Evolutionary conservation across 2,113 vertebrate genomes (phyloP).

Genomic region (Anthoscopus minutus): DNA sequence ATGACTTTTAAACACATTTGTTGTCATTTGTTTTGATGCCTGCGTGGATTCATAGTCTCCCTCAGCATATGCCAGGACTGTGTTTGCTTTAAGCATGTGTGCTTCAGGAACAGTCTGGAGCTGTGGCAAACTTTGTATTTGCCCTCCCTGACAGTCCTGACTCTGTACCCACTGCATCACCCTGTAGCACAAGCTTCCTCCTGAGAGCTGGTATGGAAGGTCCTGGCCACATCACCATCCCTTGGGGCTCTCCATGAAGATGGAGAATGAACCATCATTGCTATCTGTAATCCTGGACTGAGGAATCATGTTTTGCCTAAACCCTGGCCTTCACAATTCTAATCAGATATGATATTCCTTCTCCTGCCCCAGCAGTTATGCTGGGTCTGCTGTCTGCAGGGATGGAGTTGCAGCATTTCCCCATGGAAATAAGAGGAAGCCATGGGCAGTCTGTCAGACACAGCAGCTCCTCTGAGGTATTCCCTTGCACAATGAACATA

Average conservation of each 20-base stretch:
- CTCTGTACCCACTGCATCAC: background rate
- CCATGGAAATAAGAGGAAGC: background rate
- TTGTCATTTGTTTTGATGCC: background rate
- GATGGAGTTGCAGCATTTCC: background rate
- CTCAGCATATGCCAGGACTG: background rate
- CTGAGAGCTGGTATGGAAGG: background rate
- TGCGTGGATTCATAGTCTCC: background rate
- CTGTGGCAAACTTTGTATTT: background rate
- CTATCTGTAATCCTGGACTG: too few relatives aligned
- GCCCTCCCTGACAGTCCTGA: background rate
- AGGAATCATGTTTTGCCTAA: background rate
- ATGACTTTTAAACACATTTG: background rate
- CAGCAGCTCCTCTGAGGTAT: background rate
- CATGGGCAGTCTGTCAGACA: background rate
- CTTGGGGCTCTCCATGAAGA: background rate
- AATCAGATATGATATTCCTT: background rate
- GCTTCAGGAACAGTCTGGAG: background rate
- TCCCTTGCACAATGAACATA: rapidly evolving
- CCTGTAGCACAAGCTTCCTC: background rate
- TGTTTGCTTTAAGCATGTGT: background rate
- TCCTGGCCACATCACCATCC: background rate
- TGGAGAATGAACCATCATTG: background rate
- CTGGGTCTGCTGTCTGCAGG: background rate
- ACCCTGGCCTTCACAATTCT: background rate
- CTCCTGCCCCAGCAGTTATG: background rate